phyloP scores from a whole-genome alignment of 2,888 invertebrate genomes.

The Meta bourneti region DNA sequence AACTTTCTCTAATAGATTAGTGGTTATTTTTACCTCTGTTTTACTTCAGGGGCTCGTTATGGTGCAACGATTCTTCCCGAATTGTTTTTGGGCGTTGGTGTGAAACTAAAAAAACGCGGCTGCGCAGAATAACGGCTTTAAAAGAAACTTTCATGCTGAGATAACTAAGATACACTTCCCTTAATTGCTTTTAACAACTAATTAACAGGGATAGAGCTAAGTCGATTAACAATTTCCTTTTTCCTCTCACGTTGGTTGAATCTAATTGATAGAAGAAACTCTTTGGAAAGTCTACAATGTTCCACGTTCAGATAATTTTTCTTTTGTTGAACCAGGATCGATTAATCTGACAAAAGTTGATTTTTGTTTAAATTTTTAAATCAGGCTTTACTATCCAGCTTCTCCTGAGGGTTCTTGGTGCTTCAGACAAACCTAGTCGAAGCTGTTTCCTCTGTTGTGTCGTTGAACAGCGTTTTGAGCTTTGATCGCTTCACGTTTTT shows the following conservation, averaged over 20 bases:
- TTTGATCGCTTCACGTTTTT: too few species aligned
- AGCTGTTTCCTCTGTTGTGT: too few species aligned
- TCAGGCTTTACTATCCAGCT: too few species aligned
- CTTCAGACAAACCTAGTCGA: too few species aligned
- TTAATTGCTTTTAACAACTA: not conserved
- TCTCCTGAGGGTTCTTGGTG: too few species aligned
- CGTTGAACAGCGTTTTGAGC: too few species aligned
- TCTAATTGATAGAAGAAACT: too few species aligned
- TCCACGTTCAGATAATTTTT: not conserved
- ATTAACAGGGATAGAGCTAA: not conserved
- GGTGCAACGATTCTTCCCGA: not conserved
- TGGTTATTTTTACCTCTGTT: too few species aligned
- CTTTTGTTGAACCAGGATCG: not conserved
- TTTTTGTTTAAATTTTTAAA: not conserved
- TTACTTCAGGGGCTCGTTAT: too few species aligned
- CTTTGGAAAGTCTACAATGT: too few species aligned
- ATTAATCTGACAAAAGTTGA: not conserved
- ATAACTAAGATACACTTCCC: not conserved
- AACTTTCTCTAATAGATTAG: too few species aligned
- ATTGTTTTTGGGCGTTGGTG: not conserved
- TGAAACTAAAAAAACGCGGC: not conserved
- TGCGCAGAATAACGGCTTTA: not conserved
- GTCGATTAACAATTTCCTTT: not conserved
- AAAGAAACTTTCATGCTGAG: not conserved
- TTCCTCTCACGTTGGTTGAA: too few species aligned